Evolutionary conservation across 2,888 invertebrate species (phyloP).

Genomic region (Saturnia pavonia): DNA sequence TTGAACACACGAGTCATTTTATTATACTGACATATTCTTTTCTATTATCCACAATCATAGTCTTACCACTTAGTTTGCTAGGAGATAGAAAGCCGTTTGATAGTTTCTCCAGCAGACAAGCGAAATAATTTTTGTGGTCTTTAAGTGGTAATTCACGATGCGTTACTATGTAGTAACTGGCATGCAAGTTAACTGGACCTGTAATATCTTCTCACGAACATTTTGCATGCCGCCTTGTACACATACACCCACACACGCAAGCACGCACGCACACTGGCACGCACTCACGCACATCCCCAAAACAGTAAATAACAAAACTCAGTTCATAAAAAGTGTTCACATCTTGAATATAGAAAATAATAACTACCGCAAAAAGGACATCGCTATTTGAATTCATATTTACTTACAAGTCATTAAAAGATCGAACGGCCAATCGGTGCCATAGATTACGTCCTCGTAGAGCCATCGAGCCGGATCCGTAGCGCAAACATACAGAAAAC

Average conservation of each 20-base stretch:
- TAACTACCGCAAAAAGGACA: not conserved
- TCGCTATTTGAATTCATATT: not conserved
- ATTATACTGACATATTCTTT: too few species aligned
- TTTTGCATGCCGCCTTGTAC: too few species aligned
- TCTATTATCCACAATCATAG: too few species aligned
- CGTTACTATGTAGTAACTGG: not conserved
- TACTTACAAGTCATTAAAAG: slow-evolving; percentile 5
- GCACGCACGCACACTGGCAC: too few species aligned
- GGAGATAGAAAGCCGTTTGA: not conserved
- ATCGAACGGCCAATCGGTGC: not conserved
- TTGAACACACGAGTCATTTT: too few species aligned
- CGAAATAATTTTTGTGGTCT: not conserved
- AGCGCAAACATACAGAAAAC: slow-evolving; percentile 2
- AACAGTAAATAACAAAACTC: not conserved
- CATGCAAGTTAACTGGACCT: too few species aligned
- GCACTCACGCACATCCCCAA: too few species aligned
- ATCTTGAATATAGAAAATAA: not conserved
- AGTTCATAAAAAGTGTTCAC: not conserved
- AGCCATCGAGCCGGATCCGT: not conserved
- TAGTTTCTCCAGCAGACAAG: not conserved
- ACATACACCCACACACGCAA: too few species aligned
- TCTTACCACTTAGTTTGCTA: not conserved
- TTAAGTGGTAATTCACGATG: not conserved
- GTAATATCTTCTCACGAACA: too few species aligned
- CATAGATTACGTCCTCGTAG: not conserved